Evolutionary conservation across 2,797 vertebrate genomes (phyloP), one percentile per base, ranked within the genome.

Genomic region (Pantherophis vulpinus): DNA sequence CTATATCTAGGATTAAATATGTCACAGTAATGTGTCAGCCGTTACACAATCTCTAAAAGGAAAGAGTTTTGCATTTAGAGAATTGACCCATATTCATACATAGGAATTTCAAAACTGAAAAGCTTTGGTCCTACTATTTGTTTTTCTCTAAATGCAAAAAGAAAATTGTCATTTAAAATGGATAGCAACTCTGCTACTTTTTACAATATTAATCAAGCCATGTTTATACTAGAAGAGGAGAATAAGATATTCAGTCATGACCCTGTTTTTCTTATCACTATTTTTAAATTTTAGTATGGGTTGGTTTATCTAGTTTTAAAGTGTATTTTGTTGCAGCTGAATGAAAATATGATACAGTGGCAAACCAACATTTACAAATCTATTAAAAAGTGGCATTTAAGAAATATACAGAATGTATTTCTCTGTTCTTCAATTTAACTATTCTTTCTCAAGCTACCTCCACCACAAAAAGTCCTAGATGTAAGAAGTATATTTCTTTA

Each of bases 1-100:
- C 94, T 95, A 90, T 61, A 90, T 95, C 94, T 95, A 94, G 92
- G 95, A 94, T 94, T 95, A 94, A 96, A 27, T 90, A 93, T 96
- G 94, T 91, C 93, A 95, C n/a, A 95, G 79, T 55, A 91, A 94
- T 91, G 91, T 25, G 94, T 91, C 87, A 95, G 63, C 91, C 96
- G 88, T 95, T 88, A 92, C 89, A 59, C 92, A 96, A 96, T 95
- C 91, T 97, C 89, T 66, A 55, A 93, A 74, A 90, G 51, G 93
- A 61, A 60, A 92, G 89, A 95, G 96, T 93, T 55, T 94, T 94
- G 90, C 56, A 87, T 92, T 96, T 94, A 96, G 92, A 94, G 83
- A 95, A 89, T 96, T 96, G 95, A 92, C 96, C 94, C 29, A 3
- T 95, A 93, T 94, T 88, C 92, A 54, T 86, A 87, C 55, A 83